Conservation (phyloP, 2,797 vertebrate species). For the Xiphophorus birchmanni region DNA sequence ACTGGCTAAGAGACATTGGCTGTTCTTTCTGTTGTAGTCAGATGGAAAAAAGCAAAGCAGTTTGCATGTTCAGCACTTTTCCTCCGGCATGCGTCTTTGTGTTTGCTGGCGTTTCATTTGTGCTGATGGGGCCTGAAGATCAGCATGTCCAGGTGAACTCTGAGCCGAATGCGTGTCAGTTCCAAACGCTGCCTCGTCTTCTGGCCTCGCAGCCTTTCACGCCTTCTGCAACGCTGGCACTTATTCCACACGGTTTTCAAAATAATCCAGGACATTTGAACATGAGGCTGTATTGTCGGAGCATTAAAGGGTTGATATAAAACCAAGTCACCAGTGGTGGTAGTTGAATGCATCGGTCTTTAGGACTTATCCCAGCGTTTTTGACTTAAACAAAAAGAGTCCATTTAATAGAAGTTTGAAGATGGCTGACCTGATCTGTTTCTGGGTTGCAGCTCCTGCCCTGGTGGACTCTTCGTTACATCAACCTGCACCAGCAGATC, state of each 20-base stretch:
- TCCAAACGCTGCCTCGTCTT: not conserved
- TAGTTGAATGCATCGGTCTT: not conserved
- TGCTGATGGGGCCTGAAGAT: slow-evolving; percentile 18
- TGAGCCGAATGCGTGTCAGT: not conserved
- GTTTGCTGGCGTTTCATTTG: slow-evolving; percentile 26
- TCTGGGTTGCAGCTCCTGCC: slow-evolving; percentile 80
- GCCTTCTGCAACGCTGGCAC: not conserved
- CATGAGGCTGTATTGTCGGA: not conserved
- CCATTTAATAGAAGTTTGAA: not conserved
- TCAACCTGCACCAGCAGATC: slow-evolving; percentile 90
- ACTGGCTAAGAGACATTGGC: slow-evolving; percentile 26
- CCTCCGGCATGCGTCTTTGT: slow-evolving; percentile 21
- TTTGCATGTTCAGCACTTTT: slow-evolving; percentile 43
- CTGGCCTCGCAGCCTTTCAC: not conserved
- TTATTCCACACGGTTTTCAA: not conserved
- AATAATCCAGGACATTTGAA: not conserved
- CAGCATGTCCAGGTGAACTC: slow-evolving; percentile 2
- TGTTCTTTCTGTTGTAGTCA: slow-evolving; percentile 29
- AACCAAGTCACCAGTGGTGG: not conserved
- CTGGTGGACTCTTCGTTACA: slow-evolving; percentile 92
- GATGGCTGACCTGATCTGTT: not conserved
- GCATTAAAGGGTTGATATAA: not conserved
- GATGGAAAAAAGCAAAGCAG: slow-evolving; percentile 31
- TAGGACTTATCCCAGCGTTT: not conserved
- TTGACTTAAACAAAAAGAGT: not conserved